Base-by-base conservation (phyloP, 2,113 vertebrate genomes). In the Junco hyemalis region DNA sequence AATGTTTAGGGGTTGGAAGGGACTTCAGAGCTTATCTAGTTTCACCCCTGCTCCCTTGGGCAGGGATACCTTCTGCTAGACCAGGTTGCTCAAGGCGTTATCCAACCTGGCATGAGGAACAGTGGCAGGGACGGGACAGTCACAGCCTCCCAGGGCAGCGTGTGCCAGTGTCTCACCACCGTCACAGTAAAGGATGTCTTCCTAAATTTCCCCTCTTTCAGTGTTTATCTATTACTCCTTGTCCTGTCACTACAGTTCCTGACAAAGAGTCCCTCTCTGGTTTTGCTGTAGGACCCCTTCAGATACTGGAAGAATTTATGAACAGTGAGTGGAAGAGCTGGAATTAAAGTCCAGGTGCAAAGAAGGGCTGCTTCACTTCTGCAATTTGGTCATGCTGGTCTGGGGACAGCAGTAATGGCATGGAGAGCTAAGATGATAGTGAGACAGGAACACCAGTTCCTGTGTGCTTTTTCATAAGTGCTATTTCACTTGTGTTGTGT, bases 321-420 rank as follows among this genome's bases (percentile, higher is more conserved):
- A 59, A 24, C 45, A 72, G 26, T 0, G 9, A 40, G 36, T 48
- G 20, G 36, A 48, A 51, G 25, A 15, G 15, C 9, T 70, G 70
- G 56, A 81, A 40, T 79, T 59, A 21, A 81, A 74, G 33, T 24
- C 28, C 8, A 14, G 31, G 28, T n/a, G 35, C 28, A 44, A 24
- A 29, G 31, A 48, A 35, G 24, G 57, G 24, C 54, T 87, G 4
- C 16, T 57, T 69, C 12, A 22, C 6, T 36, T 40, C 11, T 88
- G 19, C 16, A 7, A 0, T 54, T 31, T 63, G 51, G 26, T 5
- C 3, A 0, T 8, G 9, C 47, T 91, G 22, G 31, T 31, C 33
- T 63, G 24, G 17, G 35, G 22, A 26, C 64, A 61, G 36, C 31
- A 40, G 14, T 35, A 69, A 16, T 1, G 26, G 48, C 12, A 16